Evolutionary conservation across 2,797 vertebrate species (phyloP).

Genomic region (Gadopsis marmoratus): DNA sequence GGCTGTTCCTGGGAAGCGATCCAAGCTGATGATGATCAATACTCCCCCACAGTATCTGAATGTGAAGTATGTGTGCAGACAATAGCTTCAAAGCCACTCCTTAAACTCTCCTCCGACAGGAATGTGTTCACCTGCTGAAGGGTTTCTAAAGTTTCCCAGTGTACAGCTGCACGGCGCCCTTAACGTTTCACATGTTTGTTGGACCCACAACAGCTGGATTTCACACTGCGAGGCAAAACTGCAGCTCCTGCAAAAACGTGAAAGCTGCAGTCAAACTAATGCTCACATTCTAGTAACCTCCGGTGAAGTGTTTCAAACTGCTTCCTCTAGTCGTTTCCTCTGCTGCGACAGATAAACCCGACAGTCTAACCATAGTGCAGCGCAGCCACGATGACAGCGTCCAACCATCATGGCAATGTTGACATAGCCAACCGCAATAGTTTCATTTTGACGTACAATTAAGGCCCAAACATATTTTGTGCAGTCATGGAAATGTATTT

Average conservation of each 20-base stretch:
- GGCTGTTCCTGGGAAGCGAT: not conserved
- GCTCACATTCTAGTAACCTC: not conserved
- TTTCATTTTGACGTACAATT: slow-evolving; percentile 5
- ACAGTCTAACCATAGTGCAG: not conserved
- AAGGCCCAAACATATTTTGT: not conserved
- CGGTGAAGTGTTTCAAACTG: not conserved
- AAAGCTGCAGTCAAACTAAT: not conserved
- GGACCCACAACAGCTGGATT: not conserved
- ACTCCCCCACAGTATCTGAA: slow-evolving; percentile 4
- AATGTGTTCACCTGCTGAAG: slow-evolving; percentile 52
- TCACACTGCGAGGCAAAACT: not conserved
- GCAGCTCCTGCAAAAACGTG: not conserved
- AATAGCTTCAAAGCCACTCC: slow-evolving; percentile 58
- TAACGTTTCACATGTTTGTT: not conserved
- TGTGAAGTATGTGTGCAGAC: slow-evolving; percentile 34
- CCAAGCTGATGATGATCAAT: not conserved
- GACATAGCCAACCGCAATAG: not conserved
- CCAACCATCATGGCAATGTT: not conserved
- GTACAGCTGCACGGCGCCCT: not conserved
- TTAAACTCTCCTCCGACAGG: slow-evolving; percentile 48
- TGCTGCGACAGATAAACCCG: not conserved
- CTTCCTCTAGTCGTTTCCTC: not conserved
- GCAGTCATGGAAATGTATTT: too few relatives aligned
- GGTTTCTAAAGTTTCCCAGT: not conserved
- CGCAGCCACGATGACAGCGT: not conserved